Evolutionary conservation across 2,797 vertebrate genomes (phyloP), one percentile per base, ranked within the genome.

Genomic region (Neosilurus hyrtlii): DNA sequence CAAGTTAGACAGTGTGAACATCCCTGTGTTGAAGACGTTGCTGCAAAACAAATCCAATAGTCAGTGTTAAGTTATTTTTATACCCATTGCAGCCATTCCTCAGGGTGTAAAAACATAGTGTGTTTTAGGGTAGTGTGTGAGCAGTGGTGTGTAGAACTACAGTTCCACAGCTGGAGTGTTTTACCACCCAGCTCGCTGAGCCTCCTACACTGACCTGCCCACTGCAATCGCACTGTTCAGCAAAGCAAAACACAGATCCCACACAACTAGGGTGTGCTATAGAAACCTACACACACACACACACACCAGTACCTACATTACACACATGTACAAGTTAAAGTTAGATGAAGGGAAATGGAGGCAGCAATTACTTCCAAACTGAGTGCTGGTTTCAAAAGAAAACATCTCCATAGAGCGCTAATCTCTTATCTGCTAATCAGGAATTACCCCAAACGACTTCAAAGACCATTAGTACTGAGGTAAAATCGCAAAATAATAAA

Each of bases 171-270:
- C 85, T 83, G 85, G 79, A 78, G 79, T 15, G 66, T 86, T 81
- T 86, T 86, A 86, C 85, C 85, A 86, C 85, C 85, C 85, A 86
- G 79, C 22, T 83, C 35, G 82, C 75, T 3, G 52, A 81, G 65
- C 71, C 67, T 37, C 79, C 62, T 67, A 14, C 73, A 75, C 78
- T 74, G 76, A 86, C 78, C 71, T 73, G n/a, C 77, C 56, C 81
- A 59, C 77, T 62, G 70, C 57, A 79, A 66, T 81, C 67, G 14
- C 37, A 26, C 68, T 24, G 74, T 52, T 74, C 67, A 70, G 70
- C 63, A 79, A 75, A 82, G 70, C 76, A 65, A 82, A 83, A 84
- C 81, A 85, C 65, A 76, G 56, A 70, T 68, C 63, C 57, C 81
- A 67, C 72, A 84, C 57, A 67, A 56, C 80, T 63, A 61, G 59